These are phyloP conservation scores for Rallus limicola DNA, from an alignment of 2,113 vertebrate genomes.

Conservation along the genomic window DNA sequence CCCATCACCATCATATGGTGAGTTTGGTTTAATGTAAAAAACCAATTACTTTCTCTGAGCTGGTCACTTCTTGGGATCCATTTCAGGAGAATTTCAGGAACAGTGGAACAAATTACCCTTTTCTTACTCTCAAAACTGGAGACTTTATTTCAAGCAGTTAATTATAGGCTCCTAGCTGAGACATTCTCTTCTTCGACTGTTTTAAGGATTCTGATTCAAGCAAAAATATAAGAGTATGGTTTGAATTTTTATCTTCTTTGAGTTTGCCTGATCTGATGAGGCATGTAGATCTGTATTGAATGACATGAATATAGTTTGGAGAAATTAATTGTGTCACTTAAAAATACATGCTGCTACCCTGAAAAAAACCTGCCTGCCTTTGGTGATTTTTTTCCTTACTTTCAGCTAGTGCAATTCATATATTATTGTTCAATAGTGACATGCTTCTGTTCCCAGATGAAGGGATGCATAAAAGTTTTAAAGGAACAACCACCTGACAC, in stretches of 20 bases:
- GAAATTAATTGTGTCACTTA: neutral
- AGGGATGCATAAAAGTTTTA: conserved; percentile 98
- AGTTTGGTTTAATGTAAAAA: neutral
- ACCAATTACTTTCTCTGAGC: neutral
- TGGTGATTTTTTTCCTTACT: neutral
- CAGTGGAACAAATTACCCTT: neutral
- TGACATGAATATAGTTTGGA: neutral
- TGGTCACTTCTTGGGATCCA: neutral
- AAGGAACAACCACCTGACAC: conserved; percentile 98
- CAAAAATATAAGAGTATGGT: neutral
- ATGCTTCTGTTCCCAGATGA: conserved; percentile 87
- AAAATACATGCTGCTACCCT: neutral
- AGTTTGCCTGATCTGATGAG: neutral
- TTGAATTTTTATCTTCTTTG: neutral
- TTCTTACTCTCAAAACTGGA: neutral
- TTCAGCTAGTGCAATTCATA: conserved; percentile 45
- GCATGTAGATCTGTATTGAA: neutral
- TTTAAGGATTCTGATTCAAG: neutral
- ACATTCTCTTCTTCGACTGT: neutral
- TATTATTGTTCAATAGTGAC: conserved; percentile 64
- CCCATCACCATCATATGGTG: no score
- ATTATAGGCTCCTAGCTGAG: neutral
- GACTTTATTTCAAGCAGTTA: neutral
- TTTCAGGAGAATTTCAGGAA: neutral
- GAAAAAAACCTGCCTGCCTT: neutral